Evolutionary conservation across 2,113 vertebrate species (phyloP).

Genomic region (Poeciliopsis occidentalis): DNA sequence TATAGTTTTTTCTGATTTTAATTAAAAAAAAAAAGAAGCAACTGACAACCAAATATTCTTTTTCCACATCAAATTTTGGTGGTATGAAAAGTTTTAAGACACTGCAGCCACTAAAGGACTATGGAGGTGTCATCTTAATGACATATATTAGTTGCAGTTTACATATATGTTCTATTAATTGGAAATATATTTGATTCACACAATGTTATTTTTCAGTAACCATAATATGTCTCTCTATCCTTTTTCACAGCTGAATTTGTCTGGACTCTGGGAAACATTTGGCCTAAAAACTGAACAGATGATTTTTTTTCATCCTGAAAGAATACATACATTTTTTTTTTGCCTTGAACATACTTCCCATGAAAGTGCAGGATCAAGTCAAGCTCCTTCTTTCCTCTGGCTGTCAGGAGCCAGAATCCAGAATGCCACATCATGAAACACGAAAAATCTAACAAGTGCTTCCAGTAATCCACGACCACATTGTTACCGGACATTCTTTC

Average conservation of each 20-base stretch:
- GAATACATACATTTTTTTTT: slow-evolving; percentile 14
- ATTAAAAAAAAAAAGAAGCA: no score
- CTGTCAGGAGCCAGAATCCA: slow-evolving; percentile 14
- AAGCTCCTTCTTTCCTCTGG: slow-evolving; percentile 17
- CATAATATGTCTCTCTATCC: not conserved
- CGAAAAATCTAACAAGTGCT: slow-evolving; percentile 15
- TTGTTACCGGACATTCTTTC: not conserved
- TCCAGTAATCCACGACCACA: slow-evolving; percentile 14
- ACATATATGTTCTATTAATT: not conserved
- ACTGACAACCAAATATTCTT: no score
- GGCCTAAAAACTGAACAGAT: slow-evolving; percentile 16
- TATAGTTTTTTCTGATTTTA: no score
- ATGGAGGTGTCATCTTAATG: no score
- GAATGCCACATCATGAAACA: slow-evolving; percentile 11
- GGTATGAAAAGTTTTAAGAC: no score
- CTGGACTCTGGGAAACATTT: slow-evolving; percentile 6
- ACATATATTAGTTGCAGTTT: no score
- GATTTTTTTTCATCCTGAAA: slow-evolving; percentile 45
- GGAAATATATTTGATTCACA: not conserved
- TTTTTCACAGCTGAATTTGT: slow-evolving; percentile 34
- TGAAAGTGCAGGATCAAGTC: slow-evolving; percentile 7
- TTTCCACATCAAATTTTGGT: no score
- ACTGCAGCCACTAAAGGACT: no score
- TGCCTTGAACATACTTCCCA: slow-evolving; percentile 21
- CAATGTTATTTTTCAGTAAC: not conserved